Conservation (phyloP, 23 tunicate species). For the Ciona savignyi region DNA sequence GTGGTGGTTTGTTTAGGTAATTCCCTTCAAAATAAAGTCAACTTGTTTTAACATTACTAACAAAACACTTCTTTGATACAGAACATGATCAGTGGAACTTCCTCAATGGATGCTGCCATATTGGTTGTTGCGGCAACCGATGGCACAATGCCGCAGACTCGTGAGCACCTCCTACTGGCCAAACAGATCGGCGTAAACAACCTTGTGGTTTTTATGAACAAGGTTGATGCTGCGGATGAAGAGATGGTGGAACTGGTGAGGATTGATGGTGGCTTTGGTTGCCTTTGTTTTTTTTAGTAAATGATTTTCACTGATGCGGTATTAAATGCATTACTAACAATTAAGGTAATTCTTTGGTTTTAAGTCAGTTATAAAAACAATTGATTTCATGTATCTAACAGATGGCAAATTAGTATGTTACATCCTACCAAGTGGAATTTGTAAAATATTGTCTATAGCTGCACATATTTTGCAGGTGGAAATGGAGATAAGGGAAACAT, state of each 20-base stretch:
- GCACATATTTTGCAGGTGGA: slow-evolving; percentile 67
- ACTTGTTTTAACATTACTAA: too few relatives aligned
- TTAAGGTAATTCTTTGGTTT: too few relatives aligned
- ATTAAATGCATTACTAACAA: too few relatives aligned
- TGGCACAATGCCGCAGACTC: slow-evolving; percentile 94
- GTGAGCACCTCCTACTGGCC: slow-evolving; percentile 85
- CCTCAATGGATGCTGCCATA: slow-evolving; percentile 90
- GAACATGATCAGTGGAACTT: slow-evolving; percentile 98
- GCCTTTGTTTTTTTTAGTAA: too few relatives aligned
- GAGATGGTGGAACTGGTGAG: slow-evolving; percentile 90
- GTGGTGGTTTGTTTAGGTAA: too few relatives aligned
- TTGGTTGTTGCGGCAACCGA: slow-evolving; percentile 95
- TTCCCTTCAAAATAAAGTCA: too few relatives aligned
- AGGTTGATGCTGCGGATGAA: slow-evolving; percentile 85
- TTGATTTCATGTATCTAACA: too few relatives aligned
- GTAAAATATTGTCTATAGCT: too few relatives aligned
- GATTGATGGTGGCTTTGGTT: too few relatives aligned
- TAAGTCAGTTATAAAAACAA: too few relatives aligned
- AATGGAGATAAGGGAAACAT: slow-evolving; percentile 87
- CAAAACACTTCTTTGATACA: slow-evolving; percentile 7
- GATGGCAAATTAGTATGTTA: too few relatives aligned
- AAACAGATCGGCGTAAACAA: slow-evolving; percentile 89
- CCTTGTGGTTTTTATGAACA: slow-evolving; percentile 76
- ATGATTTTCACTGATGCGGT: neutral
- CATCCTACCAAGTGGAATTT: too few relatives aligned